These are phyloP conservation scores for Gnatocerus cornutus DNA, from an alignment of 2,888 invertebrate species.

Conservation along the genomic window DNA sequence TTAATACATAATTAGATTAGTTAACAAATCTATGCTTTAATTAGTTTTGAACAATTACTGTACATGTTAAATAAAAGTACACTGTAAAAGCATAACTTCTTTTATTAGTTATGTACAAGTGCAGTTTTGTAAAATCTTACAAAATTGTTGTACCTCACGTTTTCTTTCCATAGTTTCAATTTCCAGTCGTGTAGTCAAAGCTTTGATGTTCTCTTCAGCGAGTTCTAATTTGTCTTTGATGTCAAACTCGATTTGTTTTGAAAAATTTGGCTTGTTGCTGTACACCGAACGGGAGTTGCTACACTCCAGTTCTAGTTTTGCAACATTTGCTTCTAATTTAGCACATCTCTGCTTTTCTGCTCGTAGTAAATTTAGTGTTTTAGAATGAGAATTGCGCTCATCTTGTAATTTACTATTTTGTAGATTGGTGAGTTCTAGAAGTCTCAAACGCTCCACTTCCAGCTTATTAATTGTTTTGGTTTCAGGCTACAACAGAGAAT, in stretches of 20 bases:
- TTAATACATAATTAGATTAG: constrained; percentile 34
- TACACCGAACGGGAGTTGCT: constrained; percentile 62
- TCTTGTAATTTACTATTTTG: constrained; percentile 75
- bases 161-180: constrained; percentile 79
- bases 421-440: constrained; percentile 75
- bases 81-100: constrained; percentile 3
- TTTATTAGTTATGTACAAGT: constrained; percentile 3
- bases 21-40: constrained; percentile 57
- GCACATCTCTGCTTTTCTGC: constrained; percentile 74
- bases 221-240: constrained; percentile 73
- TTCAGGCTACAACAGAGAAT: constrained; percentile 30
- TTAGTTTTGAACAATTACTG: constrained; percentile 57
- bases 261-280: constrained; percentile 34
- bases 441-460: constrained; percentile 77
- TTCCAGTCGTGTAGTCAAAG: constrained; percentile 77
- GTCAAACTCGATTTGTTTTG: constrained; percentile 7
- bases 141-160: constrained; percentile 74
- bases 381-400: constrained; percentile 71
- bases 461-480: constrained; percentile 69
- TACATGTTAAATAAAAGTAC: constrained; percentile 56
- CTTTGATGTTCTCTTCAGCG: constrained; percentile 79
- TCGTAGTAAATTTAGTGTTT: constrained; percentile 66
- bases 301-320: constrained; percentile 74
- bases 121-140: constrained; percentile 60
- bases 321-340: constrained; percentile 74